These are phyloP conservation scores for Holothuria scabra DNA, from an alignment of 53 echinoderm and acorn worm genomes.

Conservation along the genomic window DNA sequence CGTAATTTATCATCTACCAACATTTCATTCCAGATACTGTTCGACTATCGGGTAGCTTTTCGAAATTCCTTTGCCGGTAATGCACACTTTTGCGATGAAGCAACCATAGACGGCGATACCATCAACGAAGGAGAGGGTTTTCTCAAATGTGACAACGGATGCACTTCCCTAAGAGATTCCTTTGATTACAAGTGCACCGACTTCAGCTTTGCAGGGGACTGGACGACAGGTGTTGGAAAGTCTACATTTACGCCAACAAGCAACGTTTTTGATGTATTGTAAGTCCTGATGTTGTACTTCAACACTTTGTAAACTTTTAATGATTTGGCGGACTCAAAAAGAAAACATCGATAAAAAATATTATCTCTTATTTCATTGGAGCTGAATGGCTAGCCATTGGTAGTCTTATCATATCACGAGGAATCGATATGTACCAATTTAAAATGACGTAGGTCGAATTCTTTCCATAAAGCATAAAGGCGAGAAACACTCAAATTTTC, in stretches of 20 bases:
- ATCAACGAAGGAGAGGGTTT: constrained; percentile 2
- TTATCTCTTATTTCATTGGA: too few species aligned
- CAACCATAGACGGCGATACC: neutral
- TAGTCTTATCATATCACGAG: too few species aligned
- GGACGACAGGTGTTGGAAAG: constrained; percentile 20
- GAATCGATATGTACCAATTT: too few species aligned
- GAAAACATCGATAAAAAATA: too few species aligned
- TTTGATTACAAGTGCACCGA: constrained; percentile 33
- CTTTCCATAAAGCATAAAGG: too few species aligned
- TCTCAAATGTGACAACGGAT: constrained; percentile 6
- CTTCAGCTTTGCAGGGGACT: constrained; percentile 10
- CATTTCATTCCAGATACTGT: neutral
- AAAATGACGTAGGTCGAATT: too few species aligned
- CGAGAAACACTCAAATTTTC: too few species aligned
- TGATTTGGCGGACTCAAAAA: too few species aligned
- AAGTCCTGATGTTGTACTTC: neutral
- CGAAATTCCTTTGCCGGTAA: neutral
- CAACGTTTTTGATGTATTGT: constrained; percentile 16
- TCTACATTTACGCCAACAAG: neutral
- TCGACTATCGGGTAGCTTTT: constrained; percentile 27
- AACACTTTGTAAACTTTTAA: too few species aligned
- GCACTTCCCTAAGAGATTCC: neutral
- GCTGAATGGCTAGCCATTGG: too few species aligned
- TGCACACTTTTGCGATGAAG: neutral
- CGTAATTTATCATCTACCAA: too few species aligned